Percentiles rank a stretch among this genome's conserved stretches.
Evolutionary conservation across 2,113 vertebrate species (phyloP).

Genomic region (Anguilla rostrata): DNA sequence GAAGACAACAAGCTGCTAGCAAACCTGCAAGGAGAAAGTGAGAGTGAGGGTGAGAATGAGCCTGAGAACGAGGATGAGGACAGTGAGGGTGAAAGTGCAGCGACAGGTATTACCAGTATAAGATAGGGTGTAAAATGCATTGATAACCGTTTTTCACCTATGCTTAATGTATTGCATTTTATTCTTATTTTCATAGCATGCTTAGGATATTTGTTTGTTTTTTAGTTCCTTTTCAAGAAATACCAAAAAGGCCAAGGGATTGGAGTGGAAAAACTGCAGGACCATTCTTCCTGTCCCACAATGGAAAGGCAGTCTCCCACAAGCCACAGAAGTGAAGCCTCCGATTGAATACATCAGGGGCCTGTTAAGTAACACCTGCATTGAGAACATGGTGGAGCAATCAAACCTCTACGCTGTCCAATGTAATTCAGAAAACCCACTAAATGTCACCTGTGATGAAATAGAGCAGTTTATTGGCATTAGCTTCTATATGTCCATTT

Average conservation of each 20-base stretch:
- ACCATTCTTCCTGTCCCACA: constrained; percentile 12
- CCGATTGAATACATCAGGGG: constrained; percentile 33
- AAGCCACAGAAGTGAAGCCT: constrained; percentile 26
- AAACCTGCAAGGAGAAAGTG: background rate
- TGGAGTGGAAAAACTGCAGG: no score
- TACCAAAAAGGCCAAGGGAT: no score
- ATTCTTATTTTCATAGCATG: background rate
- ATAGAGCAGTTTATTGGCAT: constrained; percentile 31
- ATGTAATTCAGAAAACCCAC: constrained; percentile 16
- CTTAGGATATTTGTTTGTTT: no score
- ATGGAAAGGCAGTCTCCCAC: constrained; percentile 27
- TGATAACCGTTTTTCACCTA: background rate
- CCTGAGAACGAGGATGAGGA: background rate
- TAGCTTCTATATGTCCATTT: constrained; percentile 19
- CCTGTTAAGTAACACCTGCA: constrained; percentile 10
- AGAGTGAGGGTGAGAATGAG: constrained; percentile 18
- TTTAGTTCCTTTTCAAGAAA: no score
- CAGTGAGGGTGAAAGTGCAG: background rate
- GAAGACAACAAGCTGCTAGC: constrained; percentile 2
- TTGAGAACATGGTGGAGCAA: constrained; percentile 30
- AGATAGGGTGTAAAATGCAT: background rate
- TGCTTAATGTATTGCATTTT: background rate
- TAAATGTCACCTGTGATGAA: constrained; percentile 21
- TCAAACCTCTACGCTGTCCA: constrained; percentile 19
- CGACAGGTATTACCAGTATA: constrained; percentile 1